Evolutionary conservation across 1,140 invertebrate genomes (phyloP).

Genomic region (Drosophila bifasciata): DNA sequence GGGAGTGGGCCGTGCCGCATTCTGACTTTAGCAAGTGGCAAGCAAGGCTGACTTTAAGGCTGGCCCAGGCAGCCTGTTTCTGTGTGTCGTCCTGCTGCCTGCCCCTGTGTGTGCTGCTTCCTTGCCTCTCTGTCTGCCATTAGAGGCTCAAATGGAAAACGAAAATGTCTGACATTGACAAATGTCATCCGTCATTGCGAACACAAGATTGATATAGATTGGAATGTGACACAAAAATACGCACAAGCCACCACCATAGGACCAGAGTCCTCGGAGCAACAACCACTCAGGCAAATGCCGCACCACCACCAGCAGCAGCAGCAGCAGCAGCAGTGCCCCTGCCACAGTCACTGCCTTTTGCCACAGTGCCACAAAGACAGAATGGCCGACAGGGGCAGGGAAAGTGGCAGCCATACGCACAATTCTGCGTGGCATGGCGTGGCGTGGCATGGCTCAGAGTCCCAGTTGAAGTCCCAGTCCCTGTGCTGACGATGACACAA

Average conservation of each 20-base stretch:
- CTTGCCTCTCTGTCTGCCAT: slow-evolving; percentile 57
- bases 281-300: slow-evolving; percentile 24
- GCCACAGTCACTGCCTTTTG: slow-evolving; percentile 21
- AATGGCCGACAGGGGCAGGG: slow-evolving; percentile 52
- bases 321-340: no score
- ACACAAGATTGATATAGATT: slow-evolving; percentile 84
- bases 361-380: slow-evolving; percentile 18
- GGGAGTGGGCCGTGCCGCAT: slow-evolving; percentile 24
- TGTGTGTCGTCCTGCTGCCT: neutral
- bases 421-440: slow-evolving; percentile 39
- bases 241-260: slow-evolving; percentile 59
- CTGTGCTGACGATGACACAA: slow-evolving; percentile 70
- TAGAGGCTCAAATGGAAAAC: slow-evolving; percentile 83
- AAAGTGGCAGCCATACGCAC: slow-evolving; percentile 50
- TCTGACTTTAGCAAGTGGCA: slow-evolving; percentile 39
- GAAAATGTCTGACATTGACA: slow-evolving; percentile 84
- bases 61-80: slow-evolving; percentile 13
- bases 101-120: neutral
- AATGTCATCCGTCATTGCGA: slow-evolving; percentile 84
- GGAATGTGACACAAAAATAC: slow-evolving; percentile 84
- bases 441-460: no score
- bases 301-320: no score
- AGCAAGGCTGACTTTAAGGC: slow-evolving; percentile 68
- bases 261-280: slow-evolving; percentile 18
- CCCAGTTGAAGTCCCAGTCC: no score